Conservation (phyloP, 2,888 invertebrate species). For the Malthinus seriepunctatus region DNA sequence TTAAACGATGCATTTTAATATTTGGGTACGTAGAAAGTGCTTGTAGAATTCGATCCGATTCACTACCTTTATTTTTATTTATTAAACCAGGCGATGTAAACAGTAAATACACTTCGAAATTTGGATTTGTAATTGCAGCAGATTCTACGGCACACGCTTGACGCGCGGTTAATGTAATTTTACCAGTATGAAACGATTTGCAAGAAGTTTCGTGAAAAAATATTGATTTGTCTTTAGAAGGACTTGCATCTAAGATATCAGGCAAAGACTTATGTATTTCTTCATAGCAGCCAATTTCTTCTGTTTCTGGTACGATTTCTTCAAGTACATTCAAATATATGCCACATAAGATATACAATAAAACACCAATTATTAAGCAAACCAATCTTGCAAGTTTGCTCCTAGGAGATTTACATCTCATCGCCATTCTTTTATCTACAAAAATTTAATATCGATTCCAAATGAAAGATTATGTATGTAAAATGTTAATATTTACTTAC, state of each 20-base stretch:
- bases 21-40: slow-evolving; percentile 56
- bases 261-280: slow-evolving; percentile 38
- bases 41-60: slow-evolving; percentile 47
- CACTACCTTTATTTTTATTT: slow-evolving; percentile 32
- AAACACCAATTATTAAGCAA: background rate
- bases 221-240: slow-evolving; percentile 56
- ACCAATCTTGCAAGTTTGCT: too few species aligned
- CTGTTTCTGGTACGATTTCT: background rate
- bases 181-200: slow-evolving; percentile 48
- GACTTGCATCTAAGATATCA: slow-evolving; percentile 44
- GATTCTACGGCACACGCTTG: slow-evolving; percentile 73
- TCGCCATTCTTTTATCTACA: too few species aligned
- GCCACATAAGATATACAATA: slow-evolving; percentile 8
- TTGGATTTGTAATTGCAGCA: slow-evolving; percentile 64
- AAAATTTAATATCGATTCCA: too few species aligned
- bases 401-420: too few species aligned
- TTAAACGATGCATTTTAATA: slow-evolving; percentile 57
- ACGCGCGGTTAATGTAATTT: slow-evolving; percentile 57
- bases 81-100: slow-evolving; percentile 56
- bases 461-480: too few species aligned
- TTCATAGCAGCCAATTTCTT: slow-evolving; percentile 44
- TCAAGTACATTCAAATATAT: slow-evolving; percentile 6
- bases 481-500: too few species aligned
- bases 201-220: slow-evolving; percentile 73
- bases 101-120: slow-evolving; percentile 60